phyloP scores from a whole-genome alignment of 2,888 invertebrate genomes.

The Amiota minor region DNA sequence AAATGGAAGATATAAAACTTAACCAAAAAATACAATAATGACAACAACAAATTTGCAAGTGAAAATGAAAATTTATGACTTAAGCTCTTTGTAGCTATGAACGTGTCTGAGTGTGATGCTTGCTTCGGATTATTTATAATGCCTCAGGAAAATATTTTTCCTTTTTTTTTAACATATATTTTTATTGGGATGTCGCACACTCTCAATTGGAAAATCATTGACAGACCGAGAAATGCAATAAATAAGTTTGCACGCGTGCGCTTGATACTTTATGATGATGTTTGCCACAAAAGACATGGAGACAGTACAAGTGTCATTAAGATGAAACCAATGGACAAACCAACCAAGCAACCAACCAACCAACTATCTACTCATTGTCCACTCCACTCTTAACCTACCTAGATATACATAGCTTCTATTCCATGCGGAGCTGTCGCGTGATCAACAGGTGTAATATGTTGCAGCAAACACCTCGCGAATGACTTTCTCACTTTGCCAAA shows the following conservation, averaged over 20 bases:
- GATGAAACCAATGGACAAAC: too few relatives aligned
- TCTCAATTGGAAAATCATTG: neutral
- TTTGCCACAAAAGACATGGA: neutral
- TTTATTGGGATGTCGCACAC: slow-evolving; percentile 18
- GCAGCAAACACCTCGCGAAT: neutral
- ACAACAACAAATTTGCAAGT: slow-evolving; percentile 17
- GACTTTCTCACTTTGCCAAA: too few relatives aligned
- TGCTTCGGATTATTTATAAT: slow-evolving; percentile 15
- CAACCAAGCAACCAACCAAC: too few relatives aligned
- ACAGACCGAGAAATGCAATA: slow-evolving; percentile 5
- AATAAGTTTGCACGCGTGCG: slow-evolving; percentile 15
- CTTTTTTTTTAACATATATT: too few relatives aligned
- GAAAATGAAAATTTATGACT: slow-evolving; percentile 26
- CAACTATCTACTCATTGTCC: too few relatives aligned
- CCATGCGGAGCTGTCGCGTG: too few relatives aligned
- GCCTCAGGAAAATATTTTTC: neutral
- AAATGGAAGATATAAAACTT: too few relatives aligned
- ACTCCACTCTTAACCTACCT: too few relatives aligned
- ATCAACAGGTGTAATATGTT: neutral
- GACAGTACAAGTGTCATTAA: neutral
- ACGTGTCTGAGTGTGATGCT: neutral
- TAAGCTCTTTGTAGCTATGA: neutral
- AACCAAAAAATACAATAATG: neutral
- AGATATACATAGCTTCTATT: too few relatives aligned
- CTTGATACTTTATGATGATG: neutral